These are phyloP conservation scores for Rallus crepitans DNA, from an alignment of 2,797 vertebrate genomes.

Conservation along the genomic window DNA sequence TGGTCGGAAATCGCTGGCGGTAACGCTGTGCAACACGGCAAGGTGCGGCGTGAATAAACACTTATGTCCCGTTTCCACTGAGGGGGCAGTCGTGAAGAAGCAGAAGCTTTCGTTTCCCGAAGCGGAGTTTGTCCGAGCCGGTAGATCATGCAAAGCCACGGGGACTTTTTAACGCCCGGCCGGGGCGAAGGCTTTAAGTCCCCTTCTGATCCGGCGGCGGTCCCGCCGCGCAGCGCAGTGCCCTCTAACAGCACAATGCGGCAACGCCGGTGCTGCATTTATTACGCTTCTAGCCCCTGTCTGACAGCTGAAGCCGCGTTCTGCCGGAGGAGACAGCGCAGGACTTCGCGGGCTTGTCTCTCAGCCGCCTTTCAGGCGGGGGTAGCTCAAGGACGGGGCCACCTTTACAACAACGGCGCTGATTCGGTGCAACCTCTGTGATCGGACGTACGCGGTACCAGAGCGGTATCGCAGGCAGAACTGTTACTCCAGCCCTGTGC, in stretches of 20 bases:
- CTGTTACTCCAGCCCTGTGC: neutral
- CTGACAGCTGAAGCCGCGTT: neutral
- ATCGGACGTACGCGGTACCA: accelerated
- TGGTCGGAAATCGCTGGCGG: neutral
- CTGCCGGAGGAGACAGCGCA: neutral
- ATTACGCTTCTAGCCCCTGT: accelerated
- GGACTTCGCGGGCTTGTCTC: accelerated
- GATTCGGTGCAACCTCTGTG: neutral
- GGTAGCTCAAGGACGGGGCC: neutral
- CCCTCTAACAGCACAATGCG: neutral
- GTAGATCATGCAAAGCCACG: accelerated
- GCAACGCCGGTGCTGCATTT: neutral
- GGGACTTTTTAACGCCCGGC: neutral
- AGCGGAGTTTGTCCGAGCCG: neutral
- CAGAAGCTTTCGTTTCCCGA: neutral
- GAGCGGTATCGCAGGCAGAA: accelerated
- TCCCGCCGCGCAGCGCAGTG: neutral
- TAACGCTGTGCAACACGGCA: neutral
- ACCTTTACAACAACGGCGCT: neutral
- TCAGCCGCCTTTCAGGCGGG: neutral
- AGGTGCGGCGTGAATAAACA: neutral
- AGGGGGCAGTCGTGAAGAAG: neutral
- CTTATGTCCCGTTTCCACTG: neutral
- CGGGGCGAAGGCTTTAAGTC: neutral
- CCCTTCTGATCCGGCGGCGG: neutral